Base-by-base conservation (phyloP, 2,113 vertebrate genomes). In the Acanthochromis polyacanthus region DNA sequence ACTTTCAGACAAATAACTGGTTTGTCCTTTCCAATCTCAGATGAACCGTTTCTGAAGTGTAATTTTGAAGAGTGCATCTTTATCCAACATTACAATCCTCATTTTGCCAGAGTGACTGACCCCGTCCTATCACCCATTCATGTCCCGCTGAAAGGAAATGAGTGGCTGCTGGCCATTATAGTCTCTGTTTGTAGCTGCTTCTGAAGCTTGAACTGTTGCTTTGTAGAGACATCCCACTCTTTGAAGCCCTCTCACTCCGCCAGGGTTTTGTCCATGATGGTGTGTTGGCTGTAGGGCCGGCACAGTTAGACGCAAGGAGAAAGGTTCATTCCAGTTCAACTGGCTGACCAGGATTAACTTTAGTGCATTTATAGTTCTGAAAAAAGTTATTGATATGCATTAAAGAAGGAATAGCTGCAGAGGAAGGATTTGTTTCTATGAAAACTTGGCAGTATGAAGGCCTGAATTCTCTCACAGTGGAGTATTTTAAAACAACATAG, bases 161-260 rank as follows among this genome's bases (percentile, higher is more conserved):
- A 28, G 56, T 82, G 81, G 84, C 80, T 62, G 32, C 36, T 60
- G 46, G 82, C 86, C 87, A 88, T 82, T 53, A 69, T 19, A 59
- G 53, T 63, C 40, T 36, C 50, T 53, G 69, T 82, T 82, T 89
- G 82, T 85, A 67, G 79, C 51, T 9, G 67, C 81, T 72, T 87
- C 84, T 88, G 71, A 88, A 77, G 91, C 70, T 70, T 10, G 3
- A 71, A 66, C 68, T 40, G 51, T 57, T 69, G 64, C 84, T 89
- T 87, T 89, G 86, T 77, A 81, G 82, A 75, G 36, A 66, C 6
- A 15, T 57, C 78, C 76, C 52, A 55, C 30, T 64, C 84, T 89
- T 88, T 90, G 84, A 90, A 89, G 83, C 70, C 66, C 30, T 71
- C 73, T 63, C n/a, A 22, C 32, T 71, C 66, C 62, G 71, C 68